These are phyloP conservation scores for Cyaniris semiargus DNA, from an alignment of 2,888 invertebrate genomes.

Conservation along the genomic window DNA sequence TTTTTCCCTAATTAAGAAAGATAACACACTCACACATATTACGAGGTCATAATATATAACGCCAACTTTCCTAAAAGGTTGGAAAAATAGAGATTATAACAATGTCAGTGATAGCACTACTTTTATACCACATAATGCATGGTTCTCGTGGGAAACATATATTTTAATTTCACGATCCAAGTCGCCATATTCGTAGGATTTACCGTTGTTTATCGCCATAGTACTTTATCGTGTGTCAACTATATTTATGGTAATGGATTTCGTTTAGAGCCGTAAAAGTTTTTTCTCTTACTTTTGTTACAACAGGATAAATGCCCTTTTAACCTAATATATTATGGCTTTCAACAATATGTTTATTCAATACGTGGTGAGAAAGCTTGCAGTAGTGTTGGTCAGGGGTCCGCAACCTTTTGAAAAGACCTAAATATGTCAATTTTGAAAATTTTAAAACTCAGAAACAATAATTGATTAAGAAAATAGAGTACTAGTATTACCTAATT, in stretches of 20 bases:
- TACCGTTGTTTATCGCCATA: neutral
- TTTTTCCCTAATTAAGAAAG: neutral
- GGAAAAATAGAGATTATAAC: neutral
- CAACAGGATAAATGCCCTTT: neutral
- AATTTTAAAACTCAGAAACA: no score
- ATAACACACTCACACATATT: neutral
- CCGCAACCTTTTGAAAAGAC: no score
- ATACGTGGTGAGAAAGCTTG: neutral
- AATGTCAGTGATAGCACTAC: constrained; percentile 6
- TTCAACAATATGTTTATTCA: neutral
- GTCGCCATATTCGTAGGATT: constrained; percentile 18
- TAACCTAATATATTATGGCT: neutral
- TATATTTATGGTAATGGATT: constrained; percentile 14
- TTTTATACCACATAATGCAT: neutral
- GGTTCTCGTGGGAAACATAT: constrained; percentile 6
- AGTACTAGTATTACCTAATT: no score
- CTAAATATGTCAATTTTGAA: no score
- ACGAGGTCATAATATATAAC: neutral
- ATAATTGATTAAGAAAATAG: no score
- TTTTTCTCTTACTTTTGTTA: neutral
- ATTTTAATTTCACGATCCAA: constrained; percentile 7
- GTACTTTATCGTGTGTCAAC: neutral
- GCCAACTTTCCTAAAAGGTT: neutral
- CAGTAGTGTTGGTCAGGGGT: no score
- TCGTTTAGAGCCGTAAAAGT: constrained; percentile 1